These are phyloP conservation scores for Bufo bufo DNA, from an alignment of 2,113 vertebrate genomes.

Conservation along the genomic window DNA sequence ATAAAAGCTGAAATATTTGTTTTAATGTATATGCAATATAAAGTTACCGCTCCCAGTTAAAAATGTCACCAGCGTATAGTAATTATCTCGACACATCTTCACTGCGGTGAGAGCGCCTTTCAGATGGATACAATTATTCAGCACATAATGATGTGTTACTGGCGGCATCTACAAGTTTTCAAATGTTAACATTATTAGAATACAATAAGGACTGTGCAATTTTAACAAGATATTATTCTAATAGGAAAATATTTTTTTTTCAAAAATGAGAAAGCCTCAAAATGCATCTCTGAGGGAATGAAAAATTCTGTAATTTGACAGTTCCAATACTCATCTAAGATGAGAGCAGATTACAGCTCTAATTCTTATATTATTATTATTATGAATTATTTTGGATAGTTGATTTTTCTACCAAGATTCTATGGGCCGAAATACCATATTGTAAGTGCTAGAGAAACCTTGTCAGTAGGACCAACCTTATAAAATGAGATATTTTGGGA, in stretches of 20 bases:
- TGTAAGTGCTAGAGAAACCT: no score
- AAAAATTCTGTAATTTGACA: constrained; percentile 5
- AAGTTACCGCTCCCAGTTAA: constrained; percentile 4
- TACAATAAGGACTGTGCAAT: background rate
- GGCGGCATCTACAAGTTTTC: background rate
- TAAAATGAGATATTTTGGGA: no score
- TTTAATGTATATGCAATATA: background rate
- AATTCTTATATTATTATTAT: constrained; percentile 45
- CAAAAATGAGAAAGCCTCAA: constrained; percentile 22
- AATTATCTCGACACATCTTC: background rate
- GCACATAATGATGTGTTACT: background rate
- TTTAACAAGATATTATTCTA: constrained; percentile 24
- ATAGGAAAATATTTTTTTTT: constrained; percentile 27
- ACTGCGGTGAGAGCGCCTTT: background rate
- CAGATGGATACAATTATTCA: background rate
- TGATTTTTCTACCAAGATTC: no score
- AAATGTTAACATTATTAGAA: constrained; percentile 50
- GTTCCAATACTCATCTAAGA: constrained; percentile 16
- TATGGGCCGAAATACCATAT: no score
- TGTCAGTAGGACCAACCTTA: no score
- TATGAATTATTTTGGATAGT: background rate
- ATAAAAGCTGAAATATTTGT: background rate
- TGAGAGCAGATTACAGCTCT: constrained; percentile 4
- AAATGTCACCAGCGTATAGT: constrained; percentile 13
- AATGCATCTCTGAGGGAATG: background rate